These are phyloP conservation scores for Geococcyx californianus DNA, from an alignment of 2,113 vertebrate species.

Conservation along the genomic window DNA sequence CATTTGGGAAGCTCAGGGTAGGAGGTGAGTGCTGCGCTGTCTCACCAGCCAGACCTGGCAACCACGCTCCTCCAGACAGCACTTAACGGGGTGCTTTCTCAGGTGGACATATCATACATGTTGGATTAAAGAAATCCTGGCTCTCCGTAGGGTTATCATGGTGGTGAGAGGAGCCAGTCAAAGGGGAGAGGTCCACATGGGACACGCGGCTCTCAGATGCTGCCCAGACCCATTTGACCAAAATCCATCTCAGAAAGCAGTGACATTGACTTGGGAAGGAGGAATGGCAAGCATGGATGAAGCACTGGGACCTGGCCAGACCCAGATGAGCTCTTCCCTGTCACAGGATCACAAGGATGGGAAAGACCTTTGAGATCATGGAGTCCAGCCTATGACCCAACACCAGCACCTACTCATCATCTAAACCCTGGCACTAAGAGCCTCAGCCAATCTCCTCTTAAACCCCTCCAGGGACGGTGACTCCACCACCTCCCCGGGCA, in stretches of 20 bases:
- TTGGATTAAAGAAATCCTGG: not conserved
- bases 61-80: not conserved
- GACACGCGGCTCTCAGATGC: fast-evolving
- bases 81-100: not conserved
- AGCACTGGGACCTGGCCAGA: not conserved
- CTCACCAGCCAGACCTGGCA: not conserved
- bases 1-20: not conserved
- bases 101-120: fast-evolving
- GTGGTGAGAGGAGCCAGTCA: not conserved
- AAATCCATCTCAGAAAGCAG: not conserved
- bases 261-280: not conserved
- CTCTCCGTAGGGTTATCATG: not conserved
- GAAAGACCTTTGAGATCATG: too few species aligned
- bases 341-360: too few species aligned
- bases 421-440: too few species aligned
- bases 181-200: fast-evolving
- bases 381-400: too few species aligned
- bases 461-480: too few species aligned
- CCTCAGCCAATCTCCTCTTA: too few species aligned
- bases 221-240: not conserved
- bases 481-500: too few species aligned
- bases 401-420: too few species aligned
- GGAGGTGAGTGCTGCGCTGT: not conserved
- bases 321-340: not conserved
- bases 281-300: fast-evolving